Evolutionary conservation across 2,113 vertebrate species (phyloP), one percentile per base, ranked within the genome.

Genomic region (Haplochromis vanheusdeni): DNA sequence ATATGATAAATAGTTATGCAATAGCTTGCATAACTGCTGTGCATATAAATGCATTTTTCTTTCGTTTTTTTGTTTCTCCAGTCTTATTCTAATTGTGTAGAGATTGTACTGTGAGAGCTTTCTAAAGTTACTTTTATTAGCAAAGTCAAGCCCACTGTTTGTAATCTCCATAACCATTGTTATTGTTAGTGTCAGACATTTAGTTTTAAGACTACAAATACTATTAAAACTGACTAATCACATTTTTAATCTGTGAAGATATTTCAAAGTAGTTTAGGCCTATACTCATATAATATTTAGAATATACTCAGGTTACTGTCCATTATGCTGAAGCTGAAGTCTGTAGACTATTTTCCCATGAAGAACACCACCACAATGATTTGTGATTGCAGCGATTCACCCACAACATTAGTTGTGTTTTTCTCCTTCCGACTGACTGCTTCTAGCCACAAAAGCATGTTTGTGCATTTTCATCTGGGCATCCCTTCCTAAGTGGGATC

Each of bases 311-410:
- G 54, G 84, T 93, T 94, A 90, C 87, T 21, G 9, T 75, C 91
- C 55, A 89, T 95, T 93, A 79, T 23, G 56, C 82, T 73, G 62
- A 82, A 49, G 84, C 89, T 79, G 68, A 88, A 81, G 77, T 87
- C 86, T 77, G 3, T 85, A 79, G 79, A 84, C 58, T 86, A 28
- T 85, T 86, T 89, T 85, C 73, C 52, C 73, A 28, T 58, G 85
- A 87, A 85, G 31, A 84, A 85, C 47, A 7, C 40, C 65, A 21
- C 70, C 83, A 88, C 84, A 87, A 92, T 90, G 82, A 80, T 89
- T 92, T 89, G 73, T 93, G 94, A 95, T 95, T 94, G 94, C 88
- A 58, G 37, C 90, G 92, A 95, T 93, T 94, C 91, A 94, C 89
- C 88, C 81, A 87, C 60, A 79, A 87, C 93, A 93, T 93, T 84